Conservation (phyloP, 2,888 invertebrate genomes). For the Caenorhabditis sinica region DNA sequence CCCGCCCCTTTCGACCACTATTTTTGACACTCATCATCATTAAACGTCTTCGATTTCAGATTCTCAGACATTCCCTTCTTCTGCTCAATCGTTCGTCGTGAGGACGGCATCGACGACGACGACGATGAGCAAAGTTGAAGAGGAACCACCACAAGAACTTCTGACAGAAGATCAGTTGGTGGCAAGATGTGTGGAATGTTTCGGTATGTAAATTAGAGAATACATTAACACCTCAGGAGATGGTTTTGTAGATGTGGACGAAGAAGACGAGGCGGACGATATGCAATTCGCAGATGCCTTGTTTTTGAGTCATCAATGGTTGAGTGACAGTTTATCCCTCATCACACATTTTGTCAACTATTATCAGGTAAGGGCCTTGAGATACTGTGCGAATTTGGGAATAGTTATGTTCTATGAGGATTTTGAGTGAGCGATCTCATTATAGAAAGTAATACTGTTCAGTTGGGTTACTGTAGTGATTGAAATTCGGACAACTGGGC, state of each 20-base stretch:
- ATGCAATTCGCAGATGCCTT: slow-evolving; percentile 84
- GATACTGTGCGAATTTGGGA: not conserved
- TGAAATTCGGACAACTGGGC: too few species aligned
- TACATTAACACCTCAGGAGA: slow-evolving; percentile 13
- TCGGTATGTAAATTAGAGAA: slow-evolving; percentile 45
- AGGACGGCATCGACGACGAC: slow-evolving; percentile 46
- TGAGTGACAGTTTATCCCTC: slow-evolving; percentile 84
- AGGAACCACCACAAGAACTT: slow-evolving; percentile 32
- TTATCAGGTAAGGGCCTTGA: slow-evolving; percentile 76
- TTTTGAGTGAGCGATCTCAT: too few species aligned
- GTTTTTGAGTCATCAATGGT: slow-evolving; percentile 85
- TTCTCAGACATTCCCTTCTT: slow-evolving; percentile 28
- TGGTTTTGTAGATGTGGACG: slow-evolving; percentile 47
- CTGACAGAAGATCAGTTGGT: slow-evolving; percentile 57
- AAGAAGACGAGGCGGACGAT: slow-evolving; percentile 51
- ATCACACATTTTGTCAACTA: slow-evolving; percentile 78
- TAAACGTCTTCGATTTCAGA: slow-evolving; percentile 4
- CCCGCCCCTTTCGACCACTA: not conserved
- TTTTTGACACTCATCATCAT: slow-evolving; percentile 15
- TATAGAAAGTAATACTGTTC: too few species aligned
- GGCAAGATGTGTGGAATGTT: slow-evolving; percentile 56
- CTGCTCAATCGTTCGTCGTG: slow-evolving; percentile 48
- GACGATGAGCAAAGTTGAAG: slow-evolving; percentile 40
- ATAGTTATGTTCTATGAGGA: not conserved
- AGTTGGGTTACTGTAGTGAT: too few species aligned